Conservation (phyloP, 2,888 invertebrate genomes). For the Linyphia triangularis region DNA sequence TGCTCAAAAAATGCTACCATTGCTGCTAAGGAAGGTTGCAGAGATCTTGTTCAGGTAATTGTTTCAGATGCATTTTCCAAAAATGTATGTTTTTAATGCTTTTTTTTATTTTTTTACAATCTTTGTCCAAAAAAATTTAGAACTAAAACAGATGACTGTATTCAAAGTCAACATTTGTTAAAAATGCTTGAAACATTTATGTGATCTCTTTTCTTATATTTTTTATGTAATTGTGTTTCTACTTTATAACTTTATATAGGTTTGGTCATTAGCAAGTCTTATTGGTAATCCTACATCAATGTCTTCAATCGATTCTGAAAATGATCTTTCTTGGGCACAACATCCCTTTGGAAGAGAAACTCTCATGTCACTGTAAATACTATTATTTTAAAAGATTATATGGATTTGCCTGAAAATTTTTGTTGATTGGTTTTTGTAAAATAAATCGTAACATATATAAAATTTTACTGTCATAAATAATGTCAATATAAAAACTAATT, state of each 20-base stretch:
- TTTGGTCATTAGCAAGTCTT: slow-evolving; percentile 90
- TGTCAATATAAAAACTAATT: too few species aligned
- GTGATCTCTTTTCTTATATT: not conserved
- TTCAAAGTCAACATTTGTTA: not conserved
- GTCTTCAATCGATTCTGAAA: slow-evolving; percentile 78
- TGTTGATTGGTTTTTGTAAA: too few species aligned
- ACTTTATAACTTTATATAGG: slow-evolving; percentile 76
- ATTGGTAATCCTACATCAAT: slow-evolving; percentile 81
- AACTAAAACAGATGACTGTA: too few species aligned
- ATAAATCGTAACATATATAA: too few species aligned
- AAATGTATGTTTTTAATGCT: not conserved
- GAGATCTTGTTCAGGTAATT: slow-evolving; percentile 89
- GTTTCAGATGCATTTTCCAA: not conserved
- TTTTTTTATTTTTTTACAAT: too few species aligned
- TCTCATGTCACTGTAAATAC: slow-evolving; percentile 92
- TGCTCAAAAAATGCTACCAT: slow-evolving; percentile 90
- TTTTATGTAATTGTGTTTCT: not conserved
- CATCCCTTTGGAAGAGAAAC: slow-evolving; percentile 93
- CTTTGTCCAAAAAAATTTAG: too few species aligned
- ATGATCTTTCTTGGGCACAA: slow-evolving; percentile 85
- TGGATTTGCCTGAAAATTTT: too few species aligned
- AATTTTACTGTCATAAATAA: too few species aligned
- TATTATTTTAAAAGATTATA: too few species aligned
- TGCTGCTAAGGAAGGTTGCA: slow-evolving; percentile 86
- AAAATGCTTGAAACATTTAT: not conserved